phyloP scores from a whole-genome alignment of 2,113 vertebrate species.

The Elephas maximus region DNA sequence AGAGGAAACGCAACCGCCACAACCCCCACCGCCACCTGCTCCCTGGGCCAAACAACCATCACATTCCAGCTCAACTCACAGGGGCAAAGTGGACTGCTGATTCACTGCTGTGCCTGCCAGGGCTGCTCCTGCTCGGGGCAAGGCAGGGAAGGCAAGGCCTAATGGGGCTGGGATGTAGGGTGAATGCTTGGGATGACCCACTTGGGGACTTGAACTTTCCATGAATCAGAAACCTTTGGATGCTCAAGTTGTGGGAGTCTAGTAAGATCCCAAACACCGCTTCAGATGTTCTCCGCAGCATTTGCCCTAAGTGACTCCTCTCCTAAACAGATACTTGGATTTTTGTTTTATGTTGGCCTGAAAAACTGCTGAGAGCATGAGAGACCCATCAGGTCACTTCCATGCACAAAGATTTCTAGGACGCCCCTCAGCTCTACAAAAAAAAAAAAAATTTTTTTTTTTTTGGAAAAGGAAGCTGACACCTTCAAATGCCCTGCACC shows the following conservation, averaged over 20 bases:
- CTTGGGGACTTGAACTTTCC: background rate
- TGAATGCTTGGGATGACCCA: background rate
- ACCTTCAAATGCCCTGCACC: background rate
- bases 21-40: slow-evolving; percentile 74
- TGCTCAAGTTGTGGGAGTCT: background rate
- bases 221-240: background rate
- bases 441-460: too few relatives aligned
- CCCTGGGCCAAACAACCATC: slow-evolving; percentile 36
- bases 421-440: background rate
- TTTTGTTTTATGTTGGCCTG: background rate
- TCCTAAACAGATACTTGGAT: background rate
- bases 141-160: background rate
- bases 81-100: slow-evolving; percentile 46
- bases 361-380: background rate
- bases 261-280: background rate
- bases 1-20: slow-evolving; percentile 75
- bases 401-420: background rate
- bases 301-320: background rate
- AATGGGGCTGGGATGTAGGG: background rate
- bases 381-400: background rate
- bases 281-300: background rate
- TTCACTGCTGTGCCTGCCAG: background rate
- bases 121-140: background rate
- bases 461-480: background rate
- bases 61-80: background rate